Evolutionary conservation across 2,888 invertebrate species (phyloP).

Genomic region (Conops quadrifasciatus): DNA sequence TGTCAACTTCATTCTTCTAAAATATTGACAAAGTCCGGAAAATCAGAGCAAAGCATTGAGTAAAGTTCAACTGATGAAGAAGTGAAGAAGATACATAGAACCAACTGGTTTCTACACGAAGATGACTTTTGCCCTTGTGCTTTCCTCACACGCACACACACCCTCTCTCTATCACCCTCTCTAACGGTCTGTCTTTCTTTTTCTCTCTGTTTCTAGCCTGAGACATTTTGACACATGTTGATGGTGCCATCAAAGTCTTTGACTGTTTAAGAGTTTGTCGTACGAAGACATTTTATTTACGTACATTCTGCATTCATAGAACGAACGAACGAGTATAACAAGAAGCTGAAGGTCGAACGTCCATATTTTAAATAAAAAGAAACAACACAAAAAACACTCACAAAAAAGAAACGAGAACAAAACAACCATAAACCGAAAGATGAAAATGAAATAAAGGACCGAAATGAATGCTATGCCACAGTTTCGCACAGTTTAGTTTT

Average conservation of each 20-base stretch:
- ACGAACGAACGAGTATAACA: background rate
- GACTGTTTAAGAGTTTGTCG: conserved; percentile 28
- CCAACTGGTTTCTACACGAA: background rate
- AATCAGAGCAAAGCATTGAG: background rate
- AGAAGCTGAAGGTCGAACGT: no score
- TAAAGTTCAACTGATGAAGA: background rate
- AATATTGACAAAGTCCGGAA: conserved; percentile 29
- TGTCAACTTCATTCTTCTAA: conserved; percentile 25
- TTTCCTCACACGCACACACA: no score
- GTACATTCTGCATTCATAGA: conserved; percentile 6
- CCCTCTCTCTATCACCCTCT: background rate
- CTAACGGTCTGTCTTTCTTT: background rate
- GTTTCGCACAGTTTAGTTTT: background rate
- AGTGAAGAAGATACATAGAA: background rate
- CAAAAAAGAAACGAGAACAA: background rate
- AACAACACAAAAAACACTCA: no score
- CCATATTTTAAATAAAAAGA: no score
- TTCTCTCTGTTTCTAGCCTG: background rate
- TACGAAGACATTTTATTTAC: no score
- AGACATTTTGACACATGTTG: conserved; percentile 33
- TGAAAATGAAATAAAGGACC: no score
- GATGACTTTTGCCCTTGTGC: no score
- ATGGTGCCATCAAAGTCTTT: conserved; percentile 29
- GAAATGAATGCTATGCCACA: background rate
- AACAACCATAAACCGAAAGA: background rate